Evolutionary conservation across 1,140 invertebrate genomes (phyloP).

Genomic region (Palaemon carinicauda): DNA sequence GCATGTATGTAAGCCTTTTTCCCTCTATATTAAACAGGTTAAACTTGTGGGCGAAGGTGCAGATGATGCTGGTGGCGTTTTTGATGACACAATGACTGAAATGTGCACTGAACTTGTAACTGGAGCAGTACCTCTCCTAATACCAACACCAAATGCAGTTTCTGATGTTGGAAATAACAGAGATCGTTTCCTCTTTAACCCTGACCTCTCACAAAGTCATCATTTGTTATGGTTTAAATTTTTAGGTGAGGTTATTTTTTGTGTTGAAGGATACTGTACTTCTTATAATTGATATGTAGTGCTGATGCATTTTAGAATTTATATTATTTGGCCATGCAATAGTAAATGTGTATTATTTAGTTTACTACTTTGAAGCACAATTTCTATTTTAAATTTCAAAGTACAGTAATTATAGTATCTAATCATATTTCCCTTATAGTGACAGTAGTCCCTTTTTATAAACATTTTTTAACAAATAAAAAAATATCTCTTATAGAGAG

Average conservation of each 20-base stretch:
- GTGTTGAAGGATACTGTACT: no score
- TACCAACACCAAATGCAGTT: conserved; percentile 70
- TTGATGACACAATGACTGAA: conserved; percentile 78
- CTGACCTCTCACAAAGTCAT: conserved; percentile 69
- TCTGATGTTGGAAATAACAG: conserved; percentile 73
- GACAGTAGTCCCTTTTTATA: background rate
- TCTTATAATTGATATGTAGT: no score
- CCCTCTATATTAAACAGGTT: conserved; percentile 62
- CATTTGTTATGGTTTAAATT: conserved; percentile 72
- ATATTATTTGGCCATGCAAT: no score
- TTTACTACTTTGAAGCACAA: no score
- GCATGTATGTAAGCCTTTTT: background rate
- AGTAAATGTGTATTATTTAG: no score
- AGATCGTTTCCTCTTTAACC: conserved; percentile 74
- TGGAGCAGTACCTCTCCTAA: conserved; percentile 68
- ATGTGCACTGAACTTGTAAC: conserved; percentile 73
- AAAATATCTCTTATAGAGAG: background rate
- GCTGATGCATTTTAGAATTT: no score
- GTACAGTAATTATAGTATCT: no score
- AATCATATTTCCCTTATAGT: no score
- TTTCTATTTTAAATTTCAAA: no score
- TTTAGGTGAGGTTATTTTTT: no score
- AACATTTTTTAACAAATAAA: background rate
- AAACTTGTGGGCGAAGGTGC: conserved; percentile 75
- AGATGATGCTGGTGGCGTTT: conserved; percentile 76